Evolutionary conservation across 1,140 invertebrate species (phyloP), one percentile per base, ranked within the genome.

Genomic region (Camponotus pennsylvanicus): DNA sequence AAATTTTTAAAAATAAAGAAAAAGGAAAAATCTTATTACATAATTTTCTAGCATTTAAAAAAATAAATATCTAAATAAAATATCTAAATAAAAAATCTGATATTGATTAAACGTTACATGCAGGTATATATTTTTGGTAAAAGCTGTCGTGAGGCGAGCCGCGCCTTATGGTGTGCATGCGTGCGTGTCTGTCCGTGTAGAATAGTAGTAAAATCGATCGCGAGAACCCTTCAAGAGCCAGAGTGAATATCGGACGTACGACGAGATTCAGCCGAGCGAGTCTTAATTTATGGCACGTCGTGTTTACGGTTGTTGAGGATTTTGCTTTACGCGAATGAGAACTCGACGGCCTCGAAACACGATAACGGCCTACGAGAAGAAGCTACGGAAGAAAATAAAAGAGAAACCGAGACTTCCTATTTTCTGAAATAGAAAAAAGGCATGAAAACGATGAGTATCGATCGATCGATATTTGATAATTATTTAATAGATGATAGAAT

Each of bases 231-330:
- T 34, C 49, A 32, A 73, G 49, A 83, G 55, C n/a, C 69, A 13
- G 21, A 71, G 27, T 73, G 55, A 80, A 80, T 73, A 71, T 83
- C 79, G 40, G 40, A 83, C 27, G 37, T 7, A 61, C 67, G 67
- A 71, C 27, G 42, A 61, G 79, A 83, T 83, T 49, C 69, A 59
- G 15, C 40, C 13, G 27, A 34, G 49, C 67, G 18, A 75, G 69
- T 83, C 42, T 70, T 83, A 83, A 83, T 83, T 73, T 83, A 83
- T 37, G 79, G 11, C 55, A 73, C 21, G 69, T 75, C 79, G 79
- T 42, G 69, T 75, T 83, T 83, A 83, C 21, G 40, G 55, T 57
- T 73, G 70, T 75, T 61, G 42, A 73, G 40, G 52, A 63, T 73
- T 83, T 70, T 75, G n/a, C 52, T 82, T 73, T 82, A 83, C 13